Base-by-base conservation (phyloP, 1,140 invertebrate genomes). In the Camponotus floridanus region DNA sequence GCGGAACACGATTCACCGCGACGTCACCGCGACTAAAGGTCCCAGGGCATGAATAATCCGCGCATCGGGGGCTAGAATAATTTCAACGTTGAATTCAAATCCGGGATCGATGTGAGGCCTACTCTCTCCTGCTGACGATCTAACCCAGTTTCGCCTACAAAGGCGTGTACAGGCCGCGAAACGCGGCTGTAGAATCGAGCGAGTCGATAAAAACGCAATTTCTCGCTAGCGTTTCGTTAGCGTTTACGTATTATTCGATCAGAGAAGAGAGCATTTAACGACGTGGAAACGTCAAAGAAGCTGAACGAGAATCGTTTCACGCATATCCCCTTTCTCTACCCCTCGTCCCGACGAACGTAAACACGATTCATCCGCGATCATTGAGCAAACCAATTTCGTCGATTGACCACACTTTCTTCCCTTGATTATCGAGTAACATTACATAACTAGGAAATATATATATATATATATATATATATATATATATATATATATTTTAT, bases 81-180 rank as follows among this genome's bases (percentile, higher is more conserved):
- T 90, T 90, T 90, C 61, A 68, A 26, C 86, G 76, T 85, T 87
- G 88, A 90, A 90, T 90, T 87, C 79, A 86, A 90, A 90, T 90
- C 80, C 76, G 42, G 89, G 88, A 90, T 90, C 89, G 89, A 90
- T 90, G 68, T 51, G 48, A 90, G 86, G 86, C 62, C 79, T 89
- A 85, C 88, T 84, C 68, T 81, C 26, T 31, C 13, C 59, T 65
- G 85, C 70, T 70, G 74, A 79, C 88, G 88, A 90, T 90, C 89
- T 90, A 90, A 90, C 89, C 88, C 86, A 90, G 88, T 90, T 90
- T 81, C 76, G 74, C 79, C 73, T 71, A 55, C 85, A 80, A 90
- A 51, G 70, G 80, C 88, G 85, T 87, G 74, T 88, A 57, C 81
- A 55, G 62, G 67, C 64, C 70, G 8, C 31, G 45, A n/a, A 48